Evolutionary conservation across 2,113 vertebrate genomes (phyloP).

Genomic region (Cinclus mexicanus): DNA sequence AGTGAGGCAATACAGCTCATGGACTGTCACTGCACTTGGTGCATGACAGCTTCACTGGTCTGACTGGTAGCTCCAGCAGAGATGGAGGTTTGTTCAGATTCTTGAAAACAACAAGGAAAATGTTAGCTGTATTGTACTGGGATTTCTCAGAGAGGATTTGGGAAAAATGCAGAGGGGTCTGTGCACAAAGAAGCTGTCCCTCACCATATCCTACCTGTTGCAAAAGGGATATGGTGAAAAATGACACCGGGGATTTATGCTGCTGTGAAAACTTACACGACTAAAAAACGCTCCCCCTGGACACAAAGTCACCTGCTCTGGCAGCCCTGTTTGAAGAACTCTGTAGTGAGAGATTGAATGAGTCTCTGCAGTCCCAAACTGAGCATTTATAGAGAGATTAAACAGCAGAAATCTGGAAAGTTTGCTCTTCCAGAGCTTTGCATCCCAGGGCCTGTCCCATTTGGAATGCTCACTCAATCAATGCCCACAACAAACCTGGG

Average conservation of each 20-base stretch:
- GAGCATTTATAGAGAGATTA: neutral
- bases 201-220: neutral
- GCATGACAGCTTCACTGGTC: neutral
- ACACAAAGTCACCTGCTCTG: neutral
- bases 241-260: neutral
- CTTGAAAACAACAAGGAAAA: neutral
- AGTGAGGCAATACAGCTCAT: neutral
- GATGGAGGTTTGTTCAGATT: neutral
- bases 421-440: neutral
- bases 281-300: neutral
- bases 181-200: neutral
- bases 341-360: neutral
- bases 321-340: neutral
- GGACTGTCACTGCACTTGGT: neutral
- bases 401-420: neutral
- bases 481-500: neutral
- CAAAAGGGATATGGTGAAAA: neutral
- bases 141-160: neutral
- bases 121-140: neutral
- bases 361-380: neutral
- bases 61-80: neutral
- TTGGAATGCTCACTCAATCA: neutral
- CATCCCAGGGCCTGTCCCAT: neutral
- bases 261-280: neutral
- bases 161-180: neutral